Base-by-base conservation (phyloP, 2,797 vertebrate genomes). In the Leptoclinus maculatus region DNA sequence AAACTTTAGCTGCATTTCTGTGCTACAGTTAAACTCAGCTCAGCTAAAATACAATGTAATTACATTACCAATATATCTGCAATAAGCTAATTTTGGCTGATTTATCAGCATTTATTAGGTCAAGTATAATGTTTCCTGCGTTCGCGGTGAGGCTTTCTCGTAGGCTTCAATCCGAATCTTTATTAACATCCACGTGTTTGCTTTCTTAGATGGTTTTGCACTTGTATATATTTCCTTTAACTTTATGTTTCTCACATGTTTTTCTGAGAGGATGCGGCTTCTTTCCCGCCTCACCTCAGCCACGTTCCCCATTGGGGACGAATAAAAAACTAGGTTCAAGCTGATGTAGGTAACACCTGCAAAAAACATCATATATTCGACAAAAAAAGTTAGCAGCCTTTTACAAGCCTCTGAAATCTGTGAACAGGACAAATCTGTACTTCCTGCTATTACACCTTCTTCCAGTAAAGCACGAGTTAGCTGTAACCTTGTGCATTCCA, bases 291-390 rank as follows among this genome's bases (percentile, higher is more conserved):
- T 66, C 19, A n/a, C 36, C 21, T 45, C 45, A 11, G 14, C 45
- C n/a, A 70, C 21, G 16, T 27, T 69, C n/a, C 2, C 29, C 3
- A 6, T 43, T 16, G 32, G 27, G 41, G n/a, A n/a, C 7, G 49
- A 58, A 60, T 53, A 64, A 32, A 54, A 54, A 87, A 25, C 12
- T 17, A 12, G 29, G 25, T 47, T 56, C 12, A 54, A 64, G 54
- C 64, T 21, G 67, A 69, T 10, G 23, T 17, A 56, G 39, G 7
- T 7, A 72, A 64, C 78, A 82, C 69, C 72, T 79, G 82, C 67
- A 73, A 36, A 72, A 84, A 32, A 38, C 10, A 67, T 59, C 25
- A 7, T 25, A 19, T 34, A 45, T 71, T 67, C 74, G 64, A 43
- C 41, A 63, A 53, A 29, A 53, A 29, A 34, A 36, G 43, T 73